Percentiles rank a stretch among this genome's conserved stretches.
Conservation (phyloP, 2,797 vertebrate species). For the Schizopygopsis malacanthus region DNA sequence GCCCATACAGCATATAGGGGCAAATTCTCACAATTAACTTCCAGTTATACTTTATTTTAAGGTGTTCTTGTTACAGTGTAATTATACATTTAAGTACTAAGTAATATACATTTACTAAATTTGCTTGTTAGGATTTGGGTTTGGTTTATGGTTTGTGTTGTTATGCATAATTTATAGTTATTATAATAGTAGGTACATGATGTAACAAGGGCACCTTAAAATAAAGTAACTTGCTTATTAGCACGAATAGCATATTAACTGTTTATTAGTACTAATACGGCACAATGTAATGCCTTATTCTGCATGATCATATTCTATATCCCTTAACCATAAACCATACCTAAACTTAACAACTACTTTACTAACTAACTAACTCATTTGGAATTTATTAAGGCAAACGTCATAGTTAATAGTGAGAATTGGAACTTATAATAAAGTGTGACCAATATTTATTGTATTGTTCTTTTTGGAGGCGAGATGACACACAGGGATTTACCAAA, state of each 20-base stretch:
- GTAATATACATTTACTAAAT: no score
- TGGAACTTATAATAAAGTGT: background rate
- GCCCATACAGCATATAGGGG: no score
- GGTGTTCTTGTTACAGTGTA: no score
- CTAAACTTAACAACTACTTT: no score
- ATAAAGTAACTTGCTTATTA: background rate
- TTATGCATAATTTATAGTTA: no score
- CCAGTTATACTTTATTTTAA: no score
- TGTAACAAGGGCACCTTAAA: no score
- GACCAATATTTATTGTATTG: background rate
- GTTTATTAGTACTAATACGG: background rate
- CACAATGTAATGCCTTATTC: background rate
- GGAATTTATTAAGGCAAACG: background rate
- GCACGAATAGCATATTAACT: background rate
- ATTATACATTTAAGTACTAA: no score
- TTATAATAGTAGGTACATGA: no score
- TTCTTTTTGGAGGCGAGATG: background rate
- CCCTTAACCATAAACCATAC: background rate
- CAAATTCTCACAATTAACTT: no score
- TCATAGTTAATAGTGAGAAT: background rate
- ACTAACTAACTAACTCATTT: background rate
- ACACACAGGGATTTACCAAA: constrained; percentile 25
- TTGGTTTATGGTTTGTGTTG: no score
- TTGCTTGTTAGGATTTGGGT: no score
- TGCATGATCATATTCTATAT: background rate